Evolutionary conservation across 1,140 invertebrate species (phyloP).

Genomic region (Bombus waltoni): DNA sequence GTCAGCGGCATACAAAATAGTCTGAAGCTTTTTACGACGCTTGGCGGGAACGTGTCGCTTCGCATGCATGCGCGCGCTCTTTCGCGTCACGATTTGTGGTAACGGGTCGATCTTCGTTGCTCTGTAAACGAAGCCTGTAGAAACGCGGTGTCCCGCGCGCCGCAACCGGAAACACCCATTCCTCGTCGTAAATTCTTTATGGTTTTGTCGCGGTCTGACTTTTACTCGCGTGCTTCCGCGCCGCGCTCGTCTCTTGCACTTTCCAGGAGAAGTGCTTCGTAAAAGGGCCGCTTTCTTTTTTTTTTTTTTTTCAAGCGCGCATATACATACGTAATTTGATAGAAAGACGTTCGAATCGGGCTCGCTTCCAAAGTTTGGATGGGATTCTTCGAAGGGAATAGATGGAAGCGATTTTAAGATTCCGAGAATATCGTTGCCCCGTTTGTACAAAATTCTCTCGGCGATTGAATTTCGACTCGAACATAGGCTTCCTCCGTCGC

Average conservation of each 20-base stretch:
- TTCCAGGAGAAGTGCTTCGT: neutral
- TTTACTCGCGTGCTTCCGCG: neutral
- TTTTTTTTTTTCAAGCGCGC: too few species aligned
- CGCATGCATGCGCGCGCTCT: slow-evolving; percentile 14
- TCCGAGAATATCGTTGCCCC: too few species aligned
- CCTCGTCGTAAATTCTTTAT: slow-evolving; percentile 71
- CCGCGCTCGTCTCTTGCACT: too few species aligned
- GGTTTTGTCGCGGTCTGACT: slow-evolving; percentile 56
- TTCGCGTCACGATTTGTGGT: slow-evolving; percentile 45
- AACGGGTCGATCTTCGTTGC: slow-evolving; percentile 17
- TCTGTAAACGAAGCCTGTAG: slow-evolving; percentile 19
- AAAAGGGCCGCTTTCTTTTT: neutral
- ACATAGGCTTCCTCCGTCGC: too few species aligned
- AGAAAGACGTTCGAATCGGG: neutral
- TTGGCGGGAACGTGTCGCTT: slow-evolving; percentile 3
- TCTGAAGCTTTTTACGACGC: slow-evolving; percentile 35
- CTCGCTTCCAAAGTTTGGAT: neutral
- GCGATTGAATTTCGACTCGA: too few species aligned
- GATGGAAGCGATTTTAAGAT: too few species aligned
- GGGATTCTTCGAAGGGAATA: too few species aligned
- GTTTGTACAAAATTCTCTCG: too few species aligned
- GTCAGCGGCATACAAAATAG: slow-evolving; percentile 36
- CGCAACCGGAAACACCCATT: slow-evolving; percentile 11
- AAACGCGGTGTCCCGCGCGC: neutral
- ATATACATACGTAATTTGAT: neutral